These are phyloP conservation scores for Vireo altiloquus DNA, from an alignment of 2,113 vertebrate species.

Conservation along the genomic window DNA sequence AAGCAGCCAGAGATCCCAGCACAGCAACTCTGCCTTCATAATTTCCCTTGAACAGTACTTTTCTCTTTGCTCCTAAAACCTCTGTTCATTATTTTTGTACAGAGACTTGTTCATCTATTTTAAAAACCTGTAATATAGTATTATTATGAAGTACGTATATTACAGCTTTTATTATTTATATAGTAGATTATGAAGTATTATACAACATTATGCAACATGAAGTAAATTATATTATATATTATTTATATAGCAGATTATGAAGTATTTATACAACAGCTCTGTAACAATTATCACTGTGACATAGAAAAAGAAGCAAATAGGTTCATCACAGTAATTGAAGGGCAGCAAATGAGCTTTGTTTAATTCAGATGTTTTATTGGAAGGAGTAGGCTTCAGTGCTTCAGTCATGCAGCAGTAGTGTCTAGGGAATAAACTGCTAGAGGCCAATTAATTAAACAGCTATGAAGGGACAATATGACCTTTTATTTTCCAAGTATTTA, in stretches of 20 bases:
- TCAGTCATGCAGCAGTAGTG: neutral
- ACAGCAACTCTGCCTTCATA: neutral
- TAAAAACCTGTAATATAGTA: neutral
- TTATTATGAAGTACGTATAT: neutral
- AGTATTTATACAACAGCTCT: neutral
- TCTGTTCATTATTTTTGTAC: neutral
- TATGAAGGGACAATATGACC: neutral
- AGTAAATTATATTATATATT: too few relatives aligned
- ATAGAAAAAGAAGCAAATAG: neutral
- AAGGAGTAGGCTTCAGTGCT: neutral
- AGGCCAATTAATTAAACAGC: constrained; percentile 15
- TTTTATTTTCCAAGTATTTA: neutral
- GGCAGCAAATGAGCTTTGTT: neutral
- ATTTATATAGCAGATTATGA: neutral
- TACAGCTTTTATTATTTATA: too few relatives aligned
- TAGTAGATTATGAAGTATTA: too few relatives aligned
- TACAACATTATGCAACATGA: too few relatives aligned
- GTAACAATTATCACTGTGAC: neutral
- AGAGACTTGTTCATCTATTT: neutral
- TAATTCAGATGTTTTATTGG: neutral
- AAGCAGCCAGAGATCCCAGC: neutral
- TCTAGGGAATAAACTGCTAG: neutral
- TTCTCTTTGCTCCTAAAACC: neutral
- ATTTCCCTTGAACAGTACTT: neutral
- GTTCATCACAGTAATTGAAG: neutral